Evolutionary conservation across 2,888 invertebrate species (phyloP).

Genomic region (Tenthredo mesomela): DNA sequence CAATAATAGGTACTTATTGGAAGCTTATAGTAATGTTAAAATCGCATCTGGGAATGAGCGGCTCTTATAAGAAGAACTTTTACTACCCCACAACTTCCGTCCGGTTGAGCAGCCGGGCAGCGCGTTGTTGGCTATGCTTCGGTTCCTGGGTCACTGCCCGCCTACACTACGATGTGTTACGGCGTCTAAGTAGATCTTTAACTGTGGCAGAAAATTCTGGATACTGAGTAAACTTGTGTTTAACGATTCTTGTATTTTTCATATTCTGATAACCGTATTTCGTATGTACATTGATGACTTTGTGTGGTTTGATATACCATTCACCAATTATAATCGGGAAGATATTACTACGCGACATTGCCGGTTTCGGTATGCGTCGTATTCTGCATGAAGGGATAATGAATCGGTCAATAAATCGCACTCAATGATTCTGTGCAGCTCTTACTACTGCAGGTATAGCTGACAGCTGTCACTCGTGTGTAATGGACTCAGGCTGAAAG

Average conservation of each 20-base stretch:
- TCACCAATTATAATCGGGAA: constrained; percentile 6
- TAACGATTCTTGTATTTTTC: not conserved
- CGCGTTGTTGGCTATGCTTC: constrained; percentile 47
- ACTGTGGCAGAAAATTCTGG: constrained; percentile 22
- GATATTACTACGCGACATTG: not conserved
- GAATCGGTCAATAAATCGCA: constrained; percentile 26
- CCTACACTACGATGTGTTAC: constrained; percentile 46
- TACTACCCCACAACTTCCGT: constrained; percentile 47
- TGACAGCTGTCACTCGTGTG: constrained; percentile 40
- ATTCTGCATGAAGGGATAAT: constrained; percentile 3
- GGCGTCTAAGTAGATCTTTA: constrained; percentile 35
- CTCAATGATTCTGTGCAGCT: constrained; percentile 12
- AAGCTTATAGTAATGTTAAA: constrained; percentile 1
- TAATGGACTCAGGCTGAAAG: constrained; percentile 26
- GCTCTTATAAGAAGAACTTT: constrained; percentile 32
- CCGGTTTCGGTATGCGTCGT: not conserved
- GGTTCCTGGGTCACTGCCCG: constrained; percentile 51
- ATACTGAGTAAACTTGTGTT: not conserved
- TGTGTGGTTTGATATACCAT: not conserved
- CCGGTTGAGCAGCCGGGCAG: constrained; percentile 44
- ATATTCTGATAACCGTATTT: not conserved
- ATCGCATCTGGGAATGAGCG: constrained; percentile 4
- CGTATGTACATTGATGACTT: not conserved
- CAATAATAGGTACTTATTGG: not conserved
- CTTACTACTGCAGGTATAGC: not conserved